Conservation (phyloP, 1,140 invertebrate genomes). For the Belonocnema kinseyi region DNA sequence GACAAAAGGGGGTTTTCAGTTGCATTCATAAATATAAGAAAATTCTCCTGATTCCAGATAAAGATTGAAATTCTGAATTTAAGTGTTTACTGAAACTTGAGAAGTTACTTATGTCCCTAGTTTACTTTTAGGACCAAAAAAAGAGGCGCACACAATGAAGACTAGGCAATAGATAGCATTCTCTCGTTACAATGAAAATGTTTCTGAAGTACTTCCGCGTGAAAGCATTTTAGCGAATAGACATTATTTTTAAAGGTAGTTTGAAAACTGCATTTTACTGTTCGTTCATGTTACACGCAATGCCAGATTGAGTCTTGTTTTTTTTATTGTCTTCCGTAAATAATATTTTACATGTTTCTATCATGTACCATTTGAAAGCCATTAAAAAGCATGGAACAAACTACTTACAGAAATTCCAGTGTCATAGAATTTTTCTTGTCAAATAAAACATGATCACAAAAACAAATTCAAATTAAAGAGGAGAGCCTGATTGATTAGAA, state of each 20-base stretch:
- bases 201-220: constrained; percentile 3
- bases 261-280: constrained; percentile 2
- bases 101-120: background rate
- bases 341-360: background rate
- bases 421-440: too few relatives aligned
- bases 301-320: background rate
- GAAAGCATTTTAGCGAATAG: background rate
- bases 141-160: background rate
- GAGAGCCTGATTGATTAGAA: too few relatives aligned
- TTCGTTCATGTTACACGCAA: background rate
- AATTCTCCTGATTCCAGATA: too few relatives aligned
- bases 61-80: background rate
- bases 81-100: background rate
- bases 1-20: too few relatives aligned
- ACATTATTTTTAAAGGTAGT: constrained; percentile 3
- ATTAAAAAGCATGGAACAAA: too few relatives aligned
- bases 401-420: too few relatives aligned
- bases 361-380: too few relatives aligned
- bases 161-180: background rate
- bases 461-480: too few relatives aligned
- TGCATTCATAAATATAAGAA: too few relatives aligned
- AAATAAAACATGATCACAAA: too few relatives aligned
- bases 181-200: constrained; percentile 1
- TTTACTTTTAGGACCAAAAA: background rate
- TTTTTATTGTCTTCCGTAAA: background rate